These are phyloP conservation scores for Egretta garzetta DNA, from an alignment of 2,113 vertebrate species.

Conservation along the genomic window DNA sequence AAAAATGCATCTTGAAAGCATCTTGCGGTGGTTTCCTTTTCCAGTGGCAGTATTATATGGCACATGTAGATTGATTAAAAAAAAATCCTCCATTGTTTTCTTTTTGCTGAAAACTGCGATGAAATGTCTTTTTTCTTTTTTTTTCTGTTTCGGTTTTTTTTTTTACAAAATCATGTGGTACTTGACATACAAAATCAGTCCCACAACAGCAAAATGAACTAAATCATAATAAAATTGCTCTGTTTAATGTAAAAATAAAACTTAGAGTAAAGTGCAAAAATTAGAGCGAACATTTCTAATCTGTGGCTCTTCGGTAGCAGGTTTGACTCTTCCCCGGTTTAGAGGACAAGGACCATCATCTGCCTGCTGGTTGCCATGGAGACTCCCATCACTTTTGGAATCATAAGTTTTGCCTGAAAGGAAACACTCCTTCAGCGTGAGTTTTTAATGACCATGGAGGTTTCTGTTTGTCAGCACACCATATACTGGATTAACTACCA, in stretches of 20 bases:
- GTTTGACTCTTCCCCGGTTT: constrained; percentile 31
- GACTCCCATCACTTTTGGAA: constrained; percentile 57
- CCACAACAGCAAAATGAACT: background rate
- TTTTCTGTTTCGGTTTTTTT: background rate
- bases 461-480: background rate
- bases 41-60: background rate
- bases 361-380: constrained; percentile 57
- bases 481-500: background rate
- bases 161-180: background rate
- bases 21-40: background rate
- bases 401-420: constrained; percentile 66
- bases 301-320: constrained; percentile 35
- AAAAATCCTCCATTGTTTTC: background rate
- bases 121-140: background rate
- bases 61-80: background rate
- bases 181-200: background rate
- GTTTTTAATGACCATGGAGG: background rate
- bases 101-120: constrained; percentile 1
- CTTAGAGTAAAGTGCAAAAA: constrained; percentile 75
- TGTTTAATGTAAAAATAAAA: constrained; percentile 31
- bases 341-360: constrained; percentile 22
- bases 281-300: constrained; percentile 66
- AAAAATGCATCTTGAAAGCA: background rate
- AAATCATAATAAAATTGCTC: background rate
- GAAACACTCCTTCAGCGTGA: constrained; percentile 16